Percentiles rank a stretch among this genome's conserved stretches.
phyloP scores from a whole-genome alignment of 2,113 vertebrate species.

The Rhagologus leucostigma region DNA sequence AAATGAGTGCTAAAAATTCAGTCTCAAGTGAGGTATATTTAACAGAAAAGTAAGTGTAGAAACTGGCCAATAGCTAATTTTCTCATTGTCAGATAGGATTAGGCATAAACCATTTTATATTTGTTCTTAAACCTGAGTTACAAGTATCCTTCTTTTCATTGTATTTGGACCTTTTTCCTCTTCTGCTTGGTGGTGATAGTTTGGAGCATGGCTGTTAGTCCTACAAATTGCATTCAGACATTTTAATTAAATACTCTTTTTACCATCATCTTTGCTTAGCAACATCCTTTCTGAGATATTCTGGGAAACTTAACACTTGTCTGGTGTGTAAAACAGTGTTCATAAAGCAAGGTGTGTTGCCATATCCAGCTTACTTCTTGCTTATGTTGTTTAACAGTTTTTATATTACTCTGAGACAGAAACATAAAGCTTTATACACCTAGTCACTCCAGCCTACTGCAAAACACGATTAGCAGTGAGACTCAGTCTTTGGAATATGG shows the following conservation, averaged over 20 bases:
- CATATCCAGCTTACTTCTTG: neutral
- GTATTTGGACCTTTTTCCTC: neutral
- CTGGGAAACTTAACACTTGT: neutral
- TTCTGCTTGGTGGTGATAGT: neutral
- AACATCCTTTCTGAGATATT: neutral
- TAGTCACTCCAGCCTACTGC: neutral
- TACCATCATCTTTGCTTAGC: neutral
- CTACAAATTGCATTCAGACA: neutral
- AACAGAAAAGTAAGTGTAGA: neutral
- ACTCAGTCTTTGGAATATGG: neutral
- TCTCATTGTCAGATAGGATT: neutral
- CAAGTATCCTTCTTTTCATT: neutral
- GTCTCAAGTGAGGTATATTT: neutral
- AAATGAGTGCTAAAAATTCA: neutral
- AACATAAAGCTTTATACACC: neutral
- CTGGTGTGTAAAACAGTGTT: neutral
- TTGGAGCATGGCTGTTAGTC: neutral
- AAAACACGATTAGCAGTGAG: neutral
- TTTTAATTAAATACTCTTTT: neutral
- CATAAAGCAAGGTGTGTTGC: neutral
- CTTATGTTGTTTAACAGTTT: neutral
- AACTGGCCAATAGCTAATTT: neutral
- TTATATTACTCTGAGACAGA: neutral
- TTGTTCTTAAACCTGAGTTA: neutral
- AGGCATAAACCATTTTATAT: neutral